Percentiles rank a stretch among this genome's conserved stretches.
Conservation (phyloP, 2,888 invertebrate genomes). For the Bruchidius siliquastri region DNA sequence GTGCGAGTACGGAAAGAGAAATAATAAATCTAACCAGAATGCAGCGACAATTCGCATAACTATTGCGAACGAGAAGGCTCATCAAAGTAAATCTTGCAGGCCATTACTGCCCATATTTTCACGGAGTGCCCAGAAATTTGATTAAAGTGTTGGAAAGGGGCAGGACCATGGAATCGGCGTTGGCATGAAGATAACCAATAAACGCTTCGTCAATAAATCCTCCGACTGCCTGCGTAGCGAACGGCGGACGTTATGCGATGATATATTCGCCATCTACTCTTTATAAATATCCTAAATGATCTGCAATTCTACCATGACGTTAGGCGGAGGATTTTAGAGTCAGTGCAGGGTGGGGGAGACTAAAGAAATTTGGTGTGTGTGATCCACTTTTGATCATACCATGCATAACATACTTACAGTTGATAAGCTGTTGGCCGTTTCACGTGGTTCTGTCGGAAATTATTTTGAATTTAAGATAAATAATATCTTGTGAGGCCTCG, state of each 20-base stretch:
- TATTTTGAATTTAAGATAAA: too few relatives aligned
- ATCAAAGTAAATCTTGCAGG: not conserved
- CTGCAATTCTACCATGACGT: not conserved
- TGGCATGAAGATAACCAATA: not conserved
- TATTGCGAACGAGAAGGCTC: not conserved
- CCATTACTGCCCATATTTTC: not conserved
- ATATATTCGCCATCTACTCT: not conserved
- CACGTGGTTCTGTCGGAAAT: too few relatives aligned
- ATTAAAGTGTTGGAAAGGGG: not conserved
- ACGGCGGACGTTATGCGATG: not conserved
- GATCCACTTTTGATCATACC: too few relatives aligned
- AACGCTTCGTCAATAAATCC: not conserved
- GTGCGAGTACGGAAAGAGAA: too few relatives aligned
- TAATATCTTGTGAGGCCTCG: too few relatives aligned
- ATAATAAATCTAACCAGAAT: too few relatives aligned
- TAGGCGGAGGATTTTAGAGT: not conserved
- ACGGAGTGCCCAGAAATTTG: not conserved
- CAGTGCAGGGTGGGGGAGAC: not conserved
- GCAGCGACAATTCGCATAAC: not conserved
- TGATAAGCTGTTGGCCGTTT: too few relatives aligned
- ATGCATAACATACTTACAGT: too few relatives aligned
- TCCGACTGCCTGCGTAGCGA: not conserved
- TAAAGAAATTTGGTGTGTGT: too few relatives aligned
- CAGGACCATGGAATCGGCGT: not conserved
- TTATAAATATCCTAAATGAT: not conserved